These are phyloP conservation scores for Clunio marinus DNA, from an alignment of 2,888 invertebrate species.

Conservation along the genomic window DNA sequence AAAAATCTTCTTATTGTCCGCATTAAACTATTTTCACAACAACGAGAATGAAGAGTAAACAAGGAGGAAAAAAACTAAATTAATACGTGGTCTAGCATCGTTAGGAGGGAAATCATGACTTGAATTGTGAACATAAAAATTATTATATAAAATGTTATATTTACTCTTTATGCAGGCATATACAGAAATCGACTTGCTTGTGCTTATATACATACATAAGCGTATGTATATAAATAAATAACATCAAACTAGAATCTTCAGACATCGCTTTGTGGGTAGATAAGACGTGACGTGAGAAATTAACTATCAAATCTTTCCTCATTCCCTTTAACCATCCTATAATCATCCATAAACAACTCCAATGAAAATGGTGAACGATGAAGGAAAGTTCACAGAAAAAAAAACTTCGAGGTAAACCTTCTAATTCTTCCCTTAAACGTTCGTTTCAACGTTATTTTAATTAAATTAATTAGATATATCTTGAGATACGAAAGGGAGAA, in stretches of 20 bases:
- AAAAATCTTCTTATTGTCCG: not conserved
- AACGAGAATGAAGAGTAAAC: constrained; percentile 24
- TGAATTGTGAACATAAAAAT: constrained; percentile 38
- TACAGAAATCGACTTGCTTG: too few species aligned
- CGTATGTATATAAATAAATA: constrained; percentile 22
- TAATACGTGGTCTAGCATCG: constrained; percentile 40
- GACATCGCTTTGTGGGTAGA: constrained; percentile 29
- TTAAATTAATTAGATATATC: constrained; percentile 15
- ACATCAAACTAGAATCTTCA: constrained; percentile 31
- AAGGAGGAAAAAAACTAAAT: constrained; percentile 29
- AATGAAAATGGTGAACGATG: not conserved
- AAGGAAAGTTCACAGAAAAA: not conserved
- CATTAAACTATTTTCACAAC: constrained; percentile 21
- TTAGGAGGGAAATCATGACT: constrained; percentile 38
- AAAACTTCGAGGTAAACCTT: not conserved
- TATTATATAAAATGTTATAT: constrained; percentile 22
- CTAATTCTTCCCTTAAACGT: not conserved
- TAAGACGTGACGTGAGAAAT: constrained; percentile 39
- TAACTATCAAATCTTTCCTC: constrained; percentile 34
- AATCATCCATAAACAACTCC: constrained; percentile 39
- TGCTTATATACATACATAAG: not conserved
- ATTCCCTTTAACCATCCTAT: constrained; percentile 10
- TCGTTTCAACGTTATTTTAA: not conserved
- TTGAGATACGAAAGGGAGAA: not conserved
- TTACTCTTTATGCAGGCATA: not conserved